phyloP scores from a whole-genome alignment of 2,797 vertebrate genomes.

The Ctenochaetus hawaiiensis region DNA sequence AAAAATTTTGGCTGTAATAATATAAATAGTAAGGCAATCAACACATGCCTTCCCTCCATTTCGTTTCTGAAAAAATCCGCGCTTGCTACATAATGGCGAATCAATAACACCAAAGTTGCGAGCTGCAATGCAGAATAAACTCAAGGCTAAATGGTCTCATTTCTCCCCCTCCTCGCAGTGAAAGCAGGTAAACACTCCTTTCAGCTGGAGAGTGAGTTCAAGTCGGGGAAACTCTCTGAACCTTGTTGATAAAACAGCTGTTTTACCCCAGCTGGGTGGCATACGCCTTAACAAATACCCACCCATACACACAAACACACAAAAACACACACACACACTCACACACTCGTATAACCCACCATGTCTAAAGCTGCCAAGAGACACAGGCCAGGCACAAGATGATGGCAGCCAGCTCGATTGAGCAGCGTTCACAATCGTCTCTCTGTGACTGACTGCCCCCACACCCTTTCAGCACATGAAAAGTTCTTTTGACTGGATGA shows the following conservation, averaged over 20 bases:
- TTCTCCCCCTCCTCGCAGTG: conserved; percentile 10
- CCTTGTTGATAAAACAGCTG: conserved; percentile 82
- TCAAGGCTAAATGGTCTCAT: not conserved
- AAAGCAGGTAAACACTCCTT: conserved; percentile 48
- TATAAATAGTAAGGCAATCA: conserved; percentile 4
- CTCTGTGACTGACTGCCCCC: conserved; percentile 78
- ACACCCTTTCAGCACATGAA: conserved; percentile 74
- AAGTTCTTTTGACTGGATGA: conserved; percentile 71
- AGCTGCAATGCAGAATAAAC: conserved; percentile 6
- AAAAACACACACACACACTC: too few species aligned
- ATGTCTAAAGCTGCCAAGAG: conserved; percentile 80
- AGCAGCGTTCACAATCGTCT: conserved; percentile 78
- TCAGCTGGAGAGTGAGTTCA: conserved; percentile 31
- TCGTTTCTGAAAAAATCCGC: conserved; percentile 9
- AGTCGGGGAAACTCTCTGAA: conserved; percentile 68
- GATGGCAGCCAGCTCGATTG: conserved; percentile 72
- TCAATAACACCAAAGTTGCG: conserved; percentile 6
- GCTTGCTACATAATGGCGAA: not conserved
- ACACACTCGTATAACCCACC: conserved; percentile 42
- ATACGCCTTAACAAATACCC: conserved; percentile 67
- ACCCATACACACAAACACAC: conserved; percentile 60
- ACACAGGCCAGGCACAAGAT: conserved; percentile 80
- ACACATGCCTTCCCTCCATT: not conserved
- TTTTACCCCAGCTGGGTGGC: conserved; percentile 74
- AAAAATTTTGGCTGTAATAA: not conserved